Conservation (phyloP, 2,113 vertebrate genomes). For the Macroglossus sobrinus region DNA sequence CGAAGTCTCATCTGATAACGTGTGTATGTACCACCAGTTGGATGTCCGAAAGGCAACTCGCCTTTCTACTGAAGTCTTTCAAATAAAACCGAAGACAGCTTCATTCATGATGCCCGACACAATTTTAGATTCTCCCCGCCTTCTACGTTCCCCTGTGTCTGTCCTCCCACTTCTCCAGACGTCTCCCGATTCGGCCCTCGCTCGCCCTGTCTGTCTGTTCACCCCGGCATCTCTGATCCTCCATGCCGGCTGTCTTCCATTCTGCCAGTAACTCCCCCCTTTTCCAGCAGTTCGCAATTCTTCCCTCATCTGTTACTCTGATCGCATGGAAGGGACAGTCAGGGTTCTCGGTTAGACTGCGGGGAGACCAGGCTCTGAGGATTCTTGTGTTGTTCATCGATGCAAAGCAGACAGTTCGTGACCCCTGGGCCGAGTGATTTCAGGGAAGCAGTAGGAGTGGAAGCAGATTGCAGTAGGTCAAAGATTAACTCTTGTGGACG, state of each 20-base stretch:
- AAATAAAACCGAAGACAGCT: background rate
- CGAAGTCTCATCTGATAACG: background rate
- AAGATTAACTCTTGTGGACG: background rate
- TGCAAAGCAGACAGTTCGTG: background rate
- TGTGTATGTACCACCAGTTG: background rate
- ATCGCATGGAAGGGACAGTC: background rate
- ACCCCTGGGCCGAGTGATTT: background rate
- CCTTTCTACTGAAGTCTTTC: background rate
- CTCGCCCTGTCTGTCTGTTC: background rate
- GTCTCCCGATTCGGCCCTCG: fast-evolving
- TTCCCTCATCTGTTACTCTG: background rate
- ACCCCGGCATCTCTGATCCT: background rate
- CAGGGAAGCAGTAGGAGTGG: background rate
- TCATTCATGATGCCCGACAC: background rate
- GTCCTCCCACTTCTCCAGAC: background rate
- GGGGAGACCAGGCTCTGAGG: background rate
- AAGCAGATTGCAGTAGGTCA: no score
- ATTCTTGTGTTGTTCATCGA: background rate
- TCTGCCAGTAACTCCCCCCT: background rate
- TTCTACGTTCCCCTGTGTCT: background rate
- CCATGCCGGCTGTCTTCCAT: background rate
- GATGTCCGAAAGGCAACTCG: background rate
- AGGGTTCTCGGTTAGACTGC: background rate
- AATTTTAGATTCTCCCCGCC: background rate
- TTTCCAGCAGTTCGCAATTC: background rate